Evolutionary conservation across 2,888 invertebrate species (phyloP), one percentile per base, ranked within the genome.

Genomic region (Pantelozetes paolii): DNA sequence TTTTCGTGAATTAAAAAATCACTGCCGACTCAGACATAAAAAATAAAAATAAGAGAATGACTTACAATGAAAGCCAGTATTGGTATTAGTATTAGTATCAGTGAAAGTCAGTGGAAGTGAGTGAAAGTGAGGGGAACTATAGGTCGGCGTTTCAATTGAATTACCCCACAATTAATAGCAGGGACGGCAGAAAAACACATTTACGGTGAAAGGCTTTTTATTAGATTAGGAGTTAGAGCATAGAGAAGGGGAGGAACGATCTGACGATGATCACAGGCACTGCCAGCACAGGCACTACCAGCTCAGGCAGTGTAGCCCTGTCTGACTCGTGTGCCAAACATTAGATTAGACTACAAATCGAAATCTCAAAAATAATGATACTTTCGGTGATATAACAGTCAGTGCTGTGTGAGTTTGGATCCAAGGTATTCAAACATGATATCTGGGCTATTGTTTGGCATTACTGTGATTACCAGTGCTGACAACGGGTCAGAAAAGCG

Each of bases 151-250:
- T 72, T 62, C 76, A 77, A 77, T 77, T 75, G 74, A 77, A 76
- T 77, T 77, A 76, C 76, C 71, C 40, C 50, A 77, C 76, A 77
- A 77, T 77, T 77, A 77, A 77, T 77, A 75, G 76, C 30, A 62
- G 50, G 73, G 73, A 40, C 71, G 71, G 26, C 72, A 59, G 76
- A 72, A 74, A 76, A 76, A 76, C 76, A 75, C 77, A 77, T 76
- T 76, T 75, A 76, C 73, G 74, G 76, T 76, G 77, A 77, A 77
- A 77, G 76, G 77, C 76, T 77, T 77, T 77, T 77, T 77, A 77
- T 77, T 77, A 77, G 77, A 77, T 77, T 77, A 77, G n/a, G 23
- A 67, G 67, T 67, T 67, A 42, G 67, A 50, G 71, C 71, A 54
- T 8, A 48, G 54, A 48, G 71, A 71, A 48, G 54, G 71, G 54